Percentiles rank a stretch among this genome's conserved stretches.
phyloP scores from a whole-genome alignment of 1,140 invertebrate species.

The Zaprionus inermis region DNA sequence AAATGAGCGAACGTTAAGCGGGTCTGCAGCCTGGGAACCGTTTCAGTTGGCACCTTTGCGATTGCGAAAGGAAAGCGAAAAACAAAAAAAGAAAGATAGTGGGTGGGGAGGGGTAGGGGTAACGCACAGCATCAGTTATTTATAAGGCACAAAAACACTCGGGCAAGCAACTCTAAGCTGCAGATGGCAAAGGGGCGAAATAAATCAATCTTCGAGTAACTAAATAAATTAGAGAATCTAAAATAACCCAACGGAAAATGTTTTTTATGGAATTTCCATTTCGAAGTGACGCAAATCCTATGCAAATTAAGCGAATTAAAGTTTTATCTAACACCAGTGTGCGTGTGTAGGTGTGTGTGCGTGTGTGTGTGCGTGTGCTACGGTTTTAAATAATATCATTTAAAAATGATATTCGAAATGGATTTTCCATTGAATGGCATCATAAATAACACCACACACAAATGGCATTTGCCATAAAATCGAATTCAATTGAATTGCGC shows the following conservation, averaged over 20 bases:
- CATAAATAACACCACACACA: neutral
- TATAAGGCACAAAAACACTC: constrained; percentile 7
- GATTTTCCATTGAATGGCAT: neutral
- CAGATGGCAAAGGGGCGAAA: neutral
- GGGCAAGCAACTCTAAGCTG: neutral
- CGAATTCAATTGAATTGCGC: constrained; percentile 6
- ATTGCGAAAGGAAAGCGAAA: neutral
- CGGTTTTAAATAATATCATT: constrained; percentile 4
- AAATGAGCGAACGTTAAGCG: constrained; percentile 25
- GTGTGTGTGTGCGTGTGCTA: neutral
- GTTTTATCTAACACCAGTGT: neutral
- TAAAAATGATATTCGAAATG: neutral
- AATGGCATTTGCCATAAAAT: constrained; percentile 2
- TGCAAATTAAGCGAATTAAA: neutral
- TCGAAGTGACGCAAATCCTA: neutral
- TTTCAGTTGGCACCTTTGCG: constrained; percentile 21
- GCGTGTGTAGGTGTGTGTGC: too few species aligned
- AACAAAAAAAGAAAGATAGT: neutral
- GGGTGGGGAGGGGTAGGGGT: neutral
- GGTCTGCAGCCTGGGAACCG: constrained; percentile 12
- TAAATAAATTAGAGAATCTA: neutral
- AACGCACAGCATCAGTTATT: constrained; percentile 16
- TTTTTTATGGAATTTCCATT: neutral
- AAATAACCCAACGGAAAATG: neutral
- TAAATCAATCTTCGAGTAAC: neutral